A percentile compares a stretch with the other conserved stretches of the same genome.
phyloP scores from a whole-genome alignment of 2,113 vertebrate species.

The Zosterops borbonicus region DNA sequence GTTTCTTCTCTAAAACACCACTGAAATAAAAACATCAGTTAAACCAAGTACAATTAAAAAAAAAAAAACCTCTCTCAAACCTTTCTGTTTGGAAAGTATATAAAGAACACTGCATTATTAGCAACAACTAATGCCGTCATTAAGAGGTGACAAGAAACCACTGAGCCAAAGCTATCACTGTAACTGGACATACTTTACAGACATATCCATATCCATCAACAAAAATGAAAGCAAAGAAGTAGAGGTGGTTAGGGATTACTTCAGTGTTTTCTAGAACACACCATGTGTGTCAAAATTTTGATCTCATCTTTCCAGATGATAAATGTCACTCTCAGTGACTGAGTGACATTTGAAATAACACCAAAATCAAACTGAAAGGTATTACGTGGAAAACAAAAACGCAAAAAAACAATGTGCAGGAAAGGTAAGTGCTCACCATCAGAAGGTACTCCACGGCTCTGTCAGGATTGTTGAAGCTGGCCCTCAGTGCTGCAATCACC shows the following conservation, averaged over 20 bases:
- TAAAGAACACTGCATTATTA: not conserved
- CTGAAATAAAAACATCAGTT: not conserved
- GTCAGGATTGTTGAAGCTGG: slow-evolving; percentile 97
- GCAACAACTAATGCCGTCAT: not conserved
- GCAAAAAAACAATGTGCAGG: not conserved
- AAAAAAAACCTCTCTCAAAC: not conserved
- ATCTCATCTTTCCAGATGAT: not conserved
- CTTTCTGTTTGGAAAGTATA: not conserved
- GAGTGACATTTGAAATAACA: not conserved
- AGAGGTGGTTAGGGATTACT: not conserved
- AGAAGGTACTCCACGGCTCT: slow-evolving; percentile 95
- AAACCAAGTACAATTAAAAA: not conserved
- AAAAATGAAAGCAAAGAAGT: not conserved
- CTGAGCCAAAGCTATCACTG: not conserved
- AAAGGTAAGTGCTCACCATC: slow-evolving; percentile 78
- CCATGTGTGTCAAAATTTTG: not conserved
- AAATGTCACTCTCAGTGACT: not conserved
- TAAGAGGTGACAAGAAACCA: not conserved
- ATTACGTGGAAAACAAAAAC: not conserved
- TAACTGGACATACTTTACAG: not conserved
- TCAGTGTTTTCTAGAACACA: not conserved
- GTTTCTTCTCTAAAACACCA: not conserved
- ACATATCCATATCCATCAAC: not conserved
- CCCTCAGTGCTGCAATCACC: slow-evolving; percentile 90
- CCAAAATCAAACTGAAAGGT: not conserved